Evolutionary conservation across 1,140 invertebrate species (phyloP).

Genomic region (Agrypnia vestita): DNA sequence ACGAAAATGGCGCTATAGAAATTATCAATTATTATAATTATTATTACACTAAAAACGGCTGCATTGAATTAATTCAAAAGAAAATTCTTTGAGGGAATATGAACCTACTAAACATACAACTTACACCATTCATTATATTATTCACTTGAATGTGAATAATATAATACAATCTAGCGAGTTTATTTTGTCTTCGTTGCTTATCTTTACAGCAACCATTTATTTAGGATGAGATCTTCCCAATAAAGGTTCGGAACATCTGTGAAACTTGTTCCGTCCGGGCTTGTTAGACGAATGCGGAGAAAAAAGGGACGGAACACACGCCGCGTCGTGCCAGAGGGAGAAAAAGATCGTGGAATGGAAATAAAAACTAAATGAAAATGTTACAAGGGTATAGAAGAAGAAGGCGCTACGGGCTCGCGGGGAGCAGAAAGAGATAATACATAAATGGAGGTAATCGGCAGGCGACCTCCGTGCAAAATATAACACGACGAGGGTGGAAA

Average conservation of each 20-base stretch:
- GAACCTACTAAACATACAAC: no score
- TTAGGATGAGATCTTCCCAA: neutral
- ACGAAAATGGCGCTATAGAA: no score
- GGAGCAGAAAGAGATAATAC: neutral
- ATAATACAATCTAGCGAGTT: no score
- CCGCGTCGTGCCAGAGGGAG: neutral
- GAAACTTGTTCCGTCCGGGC: constrained; percentile 50
- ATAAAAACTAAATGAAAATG: constrained; percentile 40
- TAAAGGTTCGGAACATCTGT: constrained; percentile 21
- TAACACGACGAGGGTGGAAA: neutral
- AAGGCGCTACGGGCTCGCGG: constrained; percentile 1
- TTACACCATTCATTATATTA: no score
- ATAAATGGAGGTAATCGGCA: neutral
- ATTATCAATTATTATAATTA: no score
- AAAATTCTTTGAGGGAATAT: no score
- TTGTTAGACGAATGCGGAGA: constrained; percentile 35
- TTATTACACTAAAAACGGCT: no score
- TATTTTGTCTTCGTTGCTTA: neutral
- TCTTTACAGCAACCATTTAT: neutral
- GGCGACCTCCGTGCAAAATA: neutral
- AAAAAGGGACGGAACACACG: constrained; percentile 15
- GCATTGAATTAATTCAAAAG: no score
- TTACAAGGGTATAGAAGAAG: constrained; percentile 27
- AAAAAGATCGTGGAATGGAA: constrained; percentile 35
- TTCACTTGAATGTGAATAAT: no score